A percentile compares a stretch with the other conserved stretches of the same genome.
Conservation (phyloP, 2,113 vertebrate species). For the Danio rerio region GRCz12tu NC_133177.1:53314501-53315000, state of each 20-base stretch:
- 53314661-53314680: no score
- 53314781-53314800: not conserved
- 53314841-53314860: not conserved
- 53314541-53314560: not conserved
- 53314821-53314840: not conserved
- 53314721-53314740: not conserved
- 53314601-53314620: not conserved
- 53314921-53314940: no score
- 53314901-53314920: no score
- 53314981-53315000: no score
- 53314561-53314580: not conserved
- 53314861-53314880: no score
- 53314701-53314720: not conserved
- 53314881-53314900: no score
- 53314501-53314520: slow-evolving; percentile 3
- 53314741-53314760: not conserved
- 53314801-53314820: no score
- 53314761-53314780: not conserved
- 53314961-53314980: no score
- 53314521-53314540: not conserved
- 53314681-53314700: not conserved
- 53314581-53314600: no score
- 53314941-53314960: no score
- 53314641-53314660: no score
- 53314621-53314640: not conserved